phyloP scores from a whole-genome alignment of 2,888 invertebrate genomes.

The Xylophagus ater region DNA sequence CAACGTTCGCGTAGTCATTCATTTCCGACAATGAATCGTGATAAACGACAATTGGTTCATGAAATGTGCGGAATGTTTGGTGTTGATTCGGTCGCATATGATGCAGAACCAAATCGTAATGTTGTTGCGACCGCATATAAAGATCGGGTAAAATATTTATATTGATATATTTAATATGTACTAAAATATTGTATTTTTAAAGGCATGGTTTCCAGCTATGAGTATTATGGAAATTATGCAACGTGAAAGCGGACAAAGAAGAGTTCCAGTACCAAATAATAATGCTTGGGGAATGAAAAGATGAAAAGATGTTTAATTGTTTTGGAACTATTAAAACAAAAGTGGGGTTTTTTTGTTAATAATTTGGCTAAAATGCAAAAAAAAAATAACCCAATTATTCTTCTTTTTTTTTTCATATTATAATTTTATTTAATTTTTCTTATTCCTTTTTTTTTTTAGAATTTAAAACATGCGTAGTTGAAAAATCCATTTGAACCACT shows the following conservation, averaged over 20 bases:
- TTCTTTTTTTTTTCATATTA: no score
- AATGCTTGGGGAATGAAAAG: constrained; percentile 37
- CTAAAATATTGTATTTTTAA: constrained; percentile 23
- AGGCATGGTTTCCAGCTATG: constrained; percentile 84
- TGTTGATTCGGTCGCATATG: constrained; percentile 86
- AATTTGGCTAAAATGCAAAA: no score
- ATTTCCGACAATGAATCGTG: constrained; percentile 87
- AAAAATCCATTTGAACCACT: no score
- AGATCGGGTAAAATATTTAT: constrained; percentile 50
- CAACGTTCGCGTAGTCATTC: constrained; percentile 74
- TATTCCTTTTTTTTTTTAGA: no score
- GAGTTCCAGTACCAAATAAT: constrained; percentile 64
- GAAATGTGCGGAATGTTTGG: constrained; percentile 93
- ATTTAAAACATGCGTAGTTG: no score
- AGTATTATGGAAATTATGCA: constrained; percentile 72
- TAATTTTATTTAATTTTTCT: no score
- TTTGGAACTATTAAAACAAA: no score
- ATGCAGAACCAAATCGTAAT: constrained; percentile 90
- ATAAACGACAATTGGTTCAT: constrained; percentile 84
- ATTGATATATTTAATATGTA: constrained; percentile 8
- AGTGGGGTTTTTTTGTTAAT: no score
- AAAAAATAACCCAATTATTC: no score
- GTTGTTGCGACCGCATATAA: constrained; percentile 82
- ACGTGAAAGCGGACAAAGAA: constrained; percentile 65
- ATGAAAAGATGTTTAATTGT: constrained; percentile 19